Conservation (phyloP, 2,888 invertebrate species). For the Perdita meconis region DNA sequence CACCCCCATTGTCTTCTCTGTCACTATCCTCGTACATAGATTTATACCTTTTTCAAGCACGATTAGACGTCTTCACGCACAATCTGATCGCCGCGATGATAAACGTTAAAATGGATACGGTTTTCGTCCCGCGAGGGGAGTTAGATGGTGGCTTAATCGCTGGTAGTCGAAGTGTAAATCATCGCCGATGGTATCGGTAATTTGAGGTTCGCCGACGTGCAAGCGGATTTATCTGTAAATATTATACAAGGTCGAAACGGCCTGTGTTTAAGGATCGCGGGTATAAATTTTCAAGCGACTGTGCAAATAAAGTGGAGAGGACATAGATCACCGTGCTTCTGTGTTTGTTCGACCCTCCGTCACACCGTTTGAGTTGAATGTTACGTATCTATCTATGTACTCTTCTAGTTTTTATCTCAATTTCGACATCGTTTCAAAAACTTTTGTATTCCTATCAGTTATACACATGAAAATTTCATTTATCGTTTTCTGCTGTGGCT, state of each 20-base stretch:
- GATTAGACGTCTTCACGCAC: conserved; percentile 18
- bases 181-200: conserved; percentile 5
- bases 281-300: not conserved
- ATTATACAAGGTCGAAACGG: not conserved
- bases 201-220: not conserved
- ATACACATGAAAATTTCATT: too few species aligned
- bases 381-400: too few species aligned
- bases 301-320: too few species aligned
- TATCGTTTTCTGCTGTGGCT: too few species aligned
- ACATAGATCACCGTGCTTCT: too few species aligned
- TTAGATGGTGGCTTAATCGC: conserved; percentile 15
- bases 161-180: not conserved
- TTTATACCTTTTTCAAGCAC: conserved; percentile 10
- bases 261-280: not conserved
- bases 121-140: not conserved
- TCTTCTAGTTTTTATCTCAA: too few species aligned
- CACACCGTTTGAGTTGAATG: too few species aligned
- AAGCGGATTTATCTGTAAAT: not conserved
- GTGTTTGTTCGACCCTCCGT: too few species aligned
- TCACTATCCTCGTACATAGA: not conserved
- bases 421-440: too few species aligned
- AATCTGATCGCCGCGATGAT: not conserved
- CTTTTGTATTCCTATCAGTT: too few species aligned
- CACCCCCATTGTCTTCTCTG: conserved; percentile 12
- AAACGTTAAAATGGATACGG: not conserved